A percentile compares a stretch with the other conserved stretches of the same genome.
Conservation (phyloP, 2,888 invertebrate genomes). For the Ypsolopha sequella region DNA sequence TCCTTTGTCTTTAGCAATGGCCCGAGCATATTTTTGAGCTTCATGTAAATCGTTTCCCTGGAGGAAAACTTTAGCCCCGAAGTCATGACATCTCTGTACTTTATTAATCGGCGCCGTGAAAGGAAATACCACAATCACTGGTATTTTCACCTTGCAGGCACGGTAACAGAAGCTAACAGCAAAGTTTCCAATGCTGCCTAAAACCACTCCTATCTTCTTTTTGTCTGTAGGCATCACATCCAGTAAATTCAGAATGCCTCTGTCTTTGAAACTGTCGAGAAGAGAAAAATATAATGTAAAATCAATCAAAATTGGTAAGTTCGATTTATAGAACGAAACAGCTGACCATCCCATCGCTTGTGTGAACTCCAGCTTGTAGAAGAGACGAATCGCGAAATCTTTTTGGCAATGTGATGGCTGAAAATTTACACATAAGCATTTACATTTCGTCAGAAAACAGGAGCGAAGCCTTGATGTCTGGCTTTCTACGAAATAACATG, state of each 20-base stretch:
- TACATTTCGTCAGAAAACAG: neutral
- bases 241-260: conserved; percentile 76
- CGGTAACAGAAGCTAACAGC: conserved; percentile 77
- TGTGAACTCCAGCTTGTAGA: conserved; percentile 35
- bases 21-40: conserved; percentile 72
- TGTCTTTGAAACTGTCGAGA: conserved; percentile 75
- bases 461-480: too few relatives aligned
- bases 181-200: conserved; percentile 80
- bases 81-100: conserved; percentile 71
- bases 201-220: conserved; percentile 73
- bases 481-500: too few relatives aligned
- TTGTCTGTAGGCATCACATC: conserved; percentile 68
- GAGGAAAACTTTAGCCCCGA: conserved; percentile 76
- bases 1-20: conserved; percentile 69
- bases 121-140: conserved; percentile 79
- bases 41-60: conserved; percentile 73
- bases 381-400: conserved; percentile 29
- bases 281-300: neutral
- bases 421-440: conserved; percentile 12
- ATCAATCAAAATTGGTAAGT: neutral
- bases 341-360: conserved; percentile 37
- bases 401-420: conserved; percentile 39
- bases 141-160: conserved; percentile 69
- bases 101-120: conserved; percentile 75
- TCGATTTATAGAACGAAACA: neutral